Conservation (phyloP, 2,888 invertebrate species). For the Xanthia togata region DNA sequence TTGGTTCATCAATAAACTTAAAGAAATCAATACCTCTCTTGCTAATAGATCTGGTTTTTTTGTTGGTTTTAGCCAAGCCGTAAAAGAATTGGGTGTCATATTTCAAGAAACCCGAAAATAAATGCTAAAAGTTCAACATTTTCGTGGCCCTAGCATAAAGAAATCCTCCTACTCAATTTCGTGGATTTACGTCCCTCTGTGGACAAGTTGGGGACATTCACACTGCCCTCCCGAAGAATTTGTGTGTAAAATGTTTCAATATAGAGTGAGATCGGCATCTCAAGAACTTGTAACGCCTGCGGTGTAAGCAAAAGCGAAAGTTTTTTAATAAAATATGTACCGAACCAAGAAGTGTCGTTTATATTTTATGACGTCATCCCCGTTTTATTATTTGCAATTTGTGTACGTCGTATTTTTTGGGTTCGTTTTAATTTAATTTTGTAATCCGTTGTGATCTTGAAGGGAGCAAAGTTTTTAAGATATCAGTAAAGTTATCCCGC, state of each 20-base stretch:
- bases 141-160: slow-evolving; percentile 22
- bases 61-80: background rate
- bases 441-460: slow-evolving; percentile 25
- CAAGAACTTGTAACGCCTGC: slow-evolving; percentile 66
- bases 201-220: slow-evolving; percentile 48
- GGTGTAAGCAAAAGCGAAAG: slow-evolving; percentile 70
- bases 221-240: slow-evolving; percentile 64
- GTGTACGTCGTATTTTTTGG: slow-evolving; percentile 65
- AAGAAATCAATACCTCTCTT: slow-evolving; percentile 23
- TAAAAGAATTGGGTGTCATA: slow-evolving; percentile 22
- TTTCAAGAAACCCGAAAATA: slow-evolving; percentile 37
- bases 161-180: slow-evolving; percentile 50
- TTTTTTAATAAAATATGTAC: slow-evolving; percentile 77
- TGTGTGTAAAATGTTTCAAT: slow-evolving; percentile 81
- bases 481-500: background rate
- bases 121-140: slow-evolving; percentile 34
- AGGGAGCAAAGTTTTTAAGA: slow-evolving; percentile 1
- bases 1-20: slow-evolving; percentile 10
- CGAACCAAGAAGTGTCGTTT: slow-evolving; percentile 68
- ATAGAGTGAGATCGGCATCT: slow-evolving; percentile 76
- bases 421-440: slow-evolving; percentile 63
- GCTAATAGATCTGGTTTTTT: slow-evolving; percentile 32
- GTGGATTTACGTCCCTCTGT: slow-evolving; percentile 49
- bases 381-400: slow-evolving; percentile 75
- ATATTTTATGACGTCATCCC: slow-evolving; percentile 77